These are phyloP conservation scores for Spizella passerina DNA, from an alignment of 2,797 vertebrate genomes.

Conservation along the genomic window DNA sequence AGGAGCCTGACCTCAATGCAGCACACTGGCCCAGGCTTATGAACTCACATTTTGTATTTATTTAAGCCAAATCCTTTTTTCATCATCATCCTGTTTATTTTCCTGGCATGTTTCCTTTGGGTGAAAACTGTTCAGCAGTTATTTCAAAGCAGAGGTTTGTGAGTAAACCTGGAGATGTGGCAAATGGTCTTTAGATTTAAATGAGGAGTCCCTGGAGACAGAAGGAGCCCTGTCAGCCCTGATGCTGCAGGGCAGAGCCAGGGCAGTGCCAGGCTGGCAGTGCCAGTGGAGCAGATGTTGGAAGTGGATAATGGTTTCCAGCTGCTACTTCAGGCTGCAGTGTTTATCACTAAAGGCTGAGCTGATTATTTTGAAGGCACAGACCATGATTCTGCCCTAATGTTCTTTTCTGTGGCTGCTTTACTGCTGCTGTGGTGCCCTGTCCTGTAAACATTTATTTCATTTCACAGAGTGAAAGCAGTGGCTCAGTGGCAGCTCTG, in stretches of 20 bases:
- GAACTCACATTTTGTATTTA: background rate
- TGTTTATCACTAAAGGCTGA: constrained; percentile 1
- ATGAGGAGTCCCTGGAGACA: background rate
- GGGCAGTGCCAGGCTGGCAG: background rate
- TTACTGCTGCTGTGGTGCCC: background rate
- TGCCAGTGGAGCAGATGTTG: background rate
- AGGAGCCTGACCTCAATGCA: background rate
- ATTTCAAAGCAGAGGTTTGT: background rate
- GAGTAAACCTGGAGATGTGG: background rate
- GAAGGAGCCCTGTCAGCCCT: background rate
- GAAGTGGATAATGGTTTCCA: constrained; percentile 28
- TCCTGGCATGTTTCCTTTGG: background rate
- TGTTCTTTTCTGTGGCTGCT: background rate
- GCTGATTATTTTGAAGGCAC: constrained; percentile 30
- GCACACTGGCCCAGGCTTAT: background rate
- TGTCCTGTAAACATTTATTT: background rate
- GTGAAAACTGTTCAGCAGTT: background rate
- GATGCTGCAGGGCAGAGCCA: background rate
- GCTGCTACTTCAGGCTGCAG: constrained; percentile 13
- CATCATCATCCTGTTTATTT: background rate
- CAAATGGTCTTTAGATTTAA: background rate
- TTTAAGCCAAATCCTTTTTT: background rate
- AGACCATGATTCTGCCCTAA: background rate
- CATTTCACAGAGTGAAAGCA: background rate
- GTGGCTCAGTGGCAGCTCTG: background rate